Base-by-base conservation (phyloP, 2,888 invertebrate species). In the Odontocolon sp. region DNA sequence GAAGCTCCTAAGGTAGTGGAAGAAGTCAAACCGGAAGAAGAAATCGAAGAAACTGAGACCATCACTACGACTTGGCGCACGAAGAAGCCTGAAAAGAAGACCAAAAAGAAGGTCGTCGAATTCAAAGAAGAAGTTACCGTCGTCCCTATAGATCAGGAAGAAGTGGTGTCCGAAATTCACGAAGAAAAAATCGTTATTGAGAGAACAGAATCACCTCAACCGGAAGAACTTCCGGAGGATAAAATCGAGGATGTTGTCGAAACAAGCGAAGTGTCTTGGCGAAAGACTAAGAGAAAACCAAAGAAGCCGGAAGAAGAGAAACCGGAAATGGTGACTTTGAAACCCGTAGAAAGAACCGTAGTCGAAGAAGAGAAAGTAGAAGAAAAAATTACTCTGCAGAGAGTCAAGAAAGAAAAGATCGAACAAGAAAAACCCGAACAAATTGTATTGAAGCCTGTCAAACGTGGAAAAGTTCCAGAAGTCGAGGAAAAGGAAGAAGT, bases 401-500 rank as follows among this genome's bases (percentile, higher is more conserved):
- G 75, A 57, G 40, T 74, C 66, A 83, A 76, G 76, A 80, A 47
- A 72, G 82, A 83, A 40, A 80, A 82, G 64, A 79, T 91, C 9
- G 91, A 92, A 78, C 91, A 92, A 79, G 88, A 91, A 1, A 89
- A 91, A 67, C 87, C 90, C 86, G 40, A 91, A 91, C 11, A 91
- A 89, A 77, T 83, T 11, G 73, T 64, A 3, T n/a, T 84, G 2
- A 86, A 84, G 18, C 83, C 85, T 0, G 66, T 56, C 14, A 80
- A 81, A 8, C 79, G 70, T 57, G 75, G 86, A 86, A 70, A 84
- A 75, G 45, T 84, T 82, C 14, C 67, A 40, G 88, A 90, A 66
- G 89, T 90, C 38, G 89, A 89, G 1, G 89, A 90, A 45, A 89
- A 91, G 77, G 90, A 91, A 80, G 88, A 89, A 16, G 56, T 80